Percentiles rank a stretch among this genome's conserved stretches.
Conservation (phyloP, 2,797 vertebrate species). For the Xiphorhynchus erythropygius region DNA sequence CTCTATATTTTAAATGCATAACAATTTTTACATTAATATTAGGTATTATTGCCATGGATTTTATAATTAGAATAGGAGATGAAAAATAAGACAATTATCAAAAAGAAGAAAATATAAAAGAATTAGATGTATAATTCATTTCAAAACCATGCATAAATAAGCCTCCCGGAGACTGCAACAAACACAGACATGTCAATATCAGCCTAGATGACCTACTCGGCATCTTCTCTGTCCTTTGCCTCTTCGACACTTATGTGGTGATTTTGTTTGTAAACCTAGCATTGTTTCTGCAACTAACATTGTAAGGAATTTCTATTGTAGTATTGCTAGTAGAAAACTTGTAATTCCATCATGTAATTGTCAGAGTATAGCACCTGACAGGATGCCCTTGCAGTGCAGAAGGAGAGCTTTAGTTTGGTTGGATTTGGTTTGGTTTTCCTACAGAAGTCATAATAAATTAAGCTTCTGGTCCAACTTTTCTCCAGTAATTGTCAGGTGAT, state of each 20-base stretch:
- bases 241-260: not conserved
- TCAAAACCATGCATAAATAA: not conserved
- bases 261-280: not conserved
- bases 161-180: not conserved
- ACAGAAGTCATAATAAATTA: not conserved
- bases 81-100: not conserved
- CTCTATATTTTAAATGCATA: not conserved
- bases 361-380: not conserved
- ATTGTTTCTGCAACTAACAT: not conserved
- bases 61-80: not conserved
- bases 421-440: not conserved
- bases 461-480: not conserved
- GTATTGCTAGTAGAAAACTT: not conserved
- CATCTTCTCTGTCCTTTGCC: not conserved
- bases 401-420: not conserved
- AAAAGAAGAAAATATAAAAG: not conserved
- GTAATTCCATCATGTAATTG: not conserved
- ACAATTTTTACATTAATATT: not conserved
- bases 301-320: not conserved
- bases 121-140: not conserved
- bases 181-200: not conserved
- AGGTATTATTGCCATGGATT: not conserved
- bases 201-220: not conserved
- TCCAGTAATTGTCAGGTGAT: not conserved
- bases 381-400: not conserved